Conservation (phyloP, 2,113 vertebrate genomes). For the Coturnix japonica region DNA sequence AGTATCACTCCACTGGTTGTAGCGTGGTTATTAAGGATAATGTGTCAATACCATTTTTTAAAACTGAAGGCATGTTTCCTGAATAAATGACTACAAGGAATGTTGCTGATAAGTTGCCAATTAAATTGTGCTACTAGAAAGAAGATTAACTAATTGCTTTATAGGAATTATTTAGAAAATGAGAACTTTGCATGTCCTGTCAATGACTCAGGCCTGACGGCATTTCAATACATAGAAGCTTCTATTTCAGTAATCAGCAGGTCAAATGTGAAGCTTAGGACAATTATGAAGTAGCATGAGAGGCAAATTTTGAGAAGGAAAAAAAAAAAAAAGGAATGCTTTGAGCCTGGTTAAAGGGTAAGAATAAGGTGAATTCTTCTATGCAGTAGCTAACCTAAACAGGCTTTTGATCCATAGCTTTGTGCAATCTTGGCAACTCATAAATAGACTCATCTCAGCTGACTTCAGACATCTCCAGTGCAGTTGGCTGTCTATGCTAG, state of each 20-base stretch:
- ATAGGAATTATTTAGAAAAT: background rate
- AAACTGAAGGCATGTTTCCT: background rate
- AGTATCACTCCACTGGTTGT: background rate
- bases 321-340: background rate
- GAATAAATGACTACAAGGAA: constrained; percentile 5
- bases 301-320: background rate
- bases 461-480: background rate
- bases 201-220: background rate
- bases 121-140: background rate
- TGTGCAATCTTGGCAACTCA: background rate
- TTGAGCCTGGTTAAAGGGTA: background rate
- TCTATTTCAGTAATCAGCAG: background rate
- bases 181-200: background rate
- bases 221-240: background rate
- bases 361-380: background rate
- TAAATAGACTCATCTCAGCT: background rate
- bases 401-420: background rate
- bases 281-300: background rate
- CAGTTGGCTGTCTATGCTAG: background rate
- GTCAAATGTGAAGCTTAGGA: background rate
- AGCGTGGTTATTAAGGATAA: background rate
- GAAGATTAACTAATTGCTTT: background rate
- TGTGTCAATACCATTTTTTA: background rate
- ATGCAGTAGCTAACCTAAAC: background rate
- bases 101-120: background rate